Base-by-base conservation (phyloP, 2,888 invertebrate species). In the Thera britannica region DNA sequence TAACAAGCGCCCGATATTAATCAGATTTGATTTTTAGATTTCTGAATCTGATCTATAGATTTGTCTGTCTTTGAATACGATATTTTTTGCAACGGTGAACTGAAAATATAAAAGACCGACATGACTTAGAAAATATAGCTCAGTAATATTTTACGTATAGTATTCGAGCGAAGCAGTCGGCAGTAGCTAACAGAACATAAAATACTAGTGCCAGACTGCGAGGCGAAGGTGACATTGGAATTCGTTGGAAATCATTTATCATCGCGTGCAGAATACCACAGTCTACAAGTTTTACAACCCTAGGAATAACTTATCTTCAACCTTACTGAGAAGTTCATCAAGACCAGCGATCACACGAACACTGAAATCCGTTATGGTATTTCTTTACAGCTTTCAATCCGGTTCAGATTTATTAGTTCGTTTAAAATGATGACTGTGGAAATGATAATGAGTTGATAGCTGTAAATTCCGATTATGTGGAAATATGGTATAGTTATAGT, bases 191-290 rank as follows among this genome's bases (percentile, higher is more conserved):
- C n/a, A 7, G 52, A 51, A 12, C 52, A 52, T 52, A 34, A 52
- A 49, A 34, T 9, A 48, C 8, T 36, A 49, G 44, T 54, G 58
- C 49, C 38, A 57, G 51, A 52, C 35, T 54, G 58, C 49, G 48
- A 57, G 51, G 46, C 35, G 61, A 61, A 66, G 61, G 57, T 66
- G 61, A 66, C 66, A 52, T 61, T 61, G 57, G 52, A 36, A 61
- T 66, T 55, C 8, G 46, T 58, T 54, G 58, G 54, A 62, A 23
- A 61, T 35, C 58, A 48, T 60, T 48, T 49, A 60, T 49, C 62
- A 55, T 65, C 60, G 66, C 66, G 66, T 66, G 61, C 61, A 54
- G 61, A 62, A 62, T 44, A 41, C 9, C 44, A 46, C 49, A 59
- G 35, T 44, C 6, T 9, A 60, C 51, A 34, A 41, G 38, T 38